phyloP scores from a whole-genome alignment of 2,797 vertebrate species.

The Eidolon dupreanum region DNA sequence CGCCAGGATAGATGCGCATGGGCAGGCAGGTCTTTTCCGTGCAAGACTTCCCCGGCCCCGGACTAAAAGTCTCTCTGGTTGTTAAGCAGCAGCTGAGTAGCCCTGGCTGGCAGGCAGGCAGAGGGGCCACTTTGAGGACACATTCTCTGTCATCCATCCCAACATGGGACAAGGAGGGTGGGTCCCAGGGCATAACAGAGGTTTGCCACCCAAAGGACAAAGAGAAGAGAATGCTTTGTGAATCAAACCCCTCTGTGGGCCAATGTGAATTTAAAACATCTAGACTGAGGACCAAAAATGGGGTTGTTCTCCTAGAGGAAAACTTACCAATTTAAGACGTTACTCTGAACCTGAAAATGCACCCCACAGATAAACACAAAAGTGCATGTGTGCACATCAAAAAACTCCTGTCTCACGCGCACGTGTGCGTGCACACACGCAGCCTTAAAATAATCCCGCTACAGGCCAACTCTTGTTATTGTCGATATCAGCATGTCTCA shows the following conservation, averaged over 20 bases:
- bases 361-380: not conserved
- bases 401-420: not conserved
- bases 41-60: not conserved
- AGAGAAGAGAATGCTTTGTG: not conserved
- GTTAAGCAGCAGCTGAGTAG: rapidly evolving
- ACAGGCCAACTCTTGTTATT: not conserved
- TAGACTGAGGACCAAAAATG: not conserved
- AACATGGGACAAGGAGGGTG: not conserved
- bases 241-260: not conserved
- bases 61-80: rapidly evolving
- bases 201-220: not conserved
- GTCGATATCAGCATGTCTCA: not conserved
- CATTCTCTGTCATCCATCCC: not conserved
- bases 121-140: not conserved
- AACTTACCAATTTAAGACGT: not conserved
- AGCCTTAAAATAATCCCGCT: not conserved
- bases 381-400: not conserved
- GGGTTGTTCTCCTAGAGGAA: not conserved
- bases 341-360: not conserved
- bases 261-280: not conserved
- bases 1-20: not conserved
- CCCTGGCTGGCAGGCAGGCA: not conserved
- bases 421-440: not conserved
- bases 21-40: not conserved
- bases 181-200: not conserved